Percentiles rank a stretch among this genome's conserved stretches.
phyloP scores from a whole-genome alignment of 2,797 vertebrate species.

The Anguilla anguilla region DNA sequence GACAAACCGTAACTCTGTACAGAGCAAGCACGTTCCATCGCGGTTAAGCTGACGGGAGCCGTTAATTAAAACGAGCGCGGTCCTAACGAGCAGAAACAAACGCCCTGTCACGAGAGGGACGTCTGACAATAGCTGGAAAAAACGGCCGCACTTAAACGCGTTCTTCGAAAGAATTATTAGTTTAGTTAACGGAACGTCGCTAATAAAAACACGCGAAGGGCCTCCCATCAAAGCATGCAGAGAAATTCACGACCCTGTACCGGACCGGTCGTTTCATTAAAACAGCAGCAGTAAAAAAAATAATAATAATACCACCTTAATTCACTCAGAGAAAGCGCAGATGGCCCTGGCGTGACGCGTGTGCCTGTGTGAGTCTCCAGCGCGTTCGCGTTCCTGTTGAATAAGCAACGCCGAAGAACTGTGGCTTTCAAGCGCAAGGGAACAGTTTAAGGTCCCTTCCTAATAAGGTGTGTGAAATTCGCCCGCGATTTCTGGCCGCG shows the following conservation, averaged over 20 bases:
- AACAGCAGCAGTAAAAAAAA: neutral
- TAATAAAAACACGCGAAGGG: neutral
- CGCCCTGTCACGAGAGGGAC: neutral
- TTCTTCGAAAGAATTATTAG: neutral
- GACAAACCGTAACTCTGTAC: neutral
- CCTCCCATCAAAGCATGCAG: neutral
- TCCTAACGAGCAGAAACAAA: neutral
- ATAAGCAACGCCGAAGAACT: neutral
- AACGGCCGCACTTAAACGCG: neutral
- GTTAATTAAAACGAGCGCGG: neutral
- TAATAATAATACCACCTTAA: neutral
- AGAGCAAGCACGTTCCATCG: neutral
- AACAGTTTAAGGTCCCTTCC: neutral
- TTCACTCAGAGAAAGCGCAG: neutral
- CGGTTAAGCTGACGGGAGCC: neutral
- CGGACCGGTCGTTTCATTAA: neutral
- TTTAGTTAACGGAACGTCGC: neutral
- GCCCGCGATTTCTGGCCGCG: neutral
- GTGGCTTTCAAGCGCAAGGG: neutral
- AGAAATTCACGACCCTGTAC: neutral
- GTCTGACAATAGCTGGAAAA: neutral
- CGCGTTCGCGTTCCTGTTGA: neutral
- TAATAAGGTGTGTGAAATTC: neutral
- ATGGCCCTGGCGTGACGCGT: neutral
- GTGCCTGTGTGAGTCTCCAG: neutral